A percentile compares a stretch with the other conserved stretches of the same genome.
These are phyloP conservation scores for Rana temporaria DNA, from an alignment of 2,113 vertebrate genomes.

Conservation along the genomic window DNA sequence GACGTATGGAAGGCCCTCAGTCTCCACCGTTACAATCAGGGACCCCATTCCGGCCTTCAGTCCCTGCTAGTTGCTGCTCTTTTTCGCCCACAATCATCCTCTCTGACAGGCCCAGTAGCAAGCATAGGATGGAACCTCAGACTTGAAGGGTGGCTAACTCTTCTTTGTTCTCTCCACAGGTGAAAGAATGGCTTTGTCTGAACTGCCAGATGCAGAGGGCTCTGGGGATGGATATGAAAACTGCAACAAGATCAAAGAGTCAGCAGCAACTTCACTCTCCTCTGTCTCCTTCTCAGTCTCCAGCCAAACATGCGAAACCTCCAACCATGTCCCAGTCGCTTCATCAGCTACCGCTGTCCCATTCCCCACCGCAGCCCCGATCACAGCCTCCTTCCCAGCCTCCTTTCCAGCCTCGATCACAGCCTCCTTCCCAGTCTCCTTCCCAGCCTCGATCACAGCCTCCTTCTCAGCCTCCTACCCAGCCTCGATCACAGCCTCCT, in stretches of 20 bases:
- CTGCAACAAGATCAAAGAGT: conserved; percentile 94
- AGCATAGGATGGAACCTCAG: too few relatives aligned
- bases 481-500: conserved; percentile 43
- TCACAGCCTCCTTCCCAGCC: not conserved
- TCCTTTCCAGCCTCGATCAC: not conserved
- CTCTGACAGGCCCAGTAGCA: too few relatives aligned
- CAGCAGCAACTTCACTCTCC: conserved; percentile 95
- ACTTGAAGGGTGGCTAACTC: not conserved
- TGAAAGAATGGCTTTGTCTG: conserved; percentile 97
- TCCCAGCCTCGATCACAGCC: conserved; percentile 53
- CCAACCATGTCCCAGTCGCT: conserved; percentile 63
- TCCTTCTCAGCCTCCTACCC: conserved; percentile 57
- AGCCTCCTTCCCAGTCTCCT: conserved; percentile 62
- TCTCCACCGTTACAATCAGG: too few relatives aligned
- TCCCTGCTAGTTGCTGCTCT: too few relatives aligned
- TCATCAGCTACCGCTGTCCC: conserved; percentile 52
- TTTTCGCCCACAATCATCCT: too few relatives aligned
- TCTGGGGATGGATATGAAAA: conserved; percentile 97
- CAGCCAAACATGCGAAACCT: conserved; percentile 74
- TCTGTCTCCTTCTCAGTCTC: conserved; percentile 77
- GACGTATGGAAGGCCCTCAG: too few relatives aligned
- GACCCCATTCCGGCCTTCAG: too few relatives aligned
- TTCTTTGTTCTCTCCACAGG: conserved; percentile 72
- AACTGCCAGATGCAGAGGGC: conserved; percentile 99
- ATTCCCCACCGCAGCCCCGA: not conserved